These are phyloP conservation scores for Agapostemon virescens DNA, from an alignment of 2,888 invertebrate genomes.

Conservation along the genomic window DNA sequence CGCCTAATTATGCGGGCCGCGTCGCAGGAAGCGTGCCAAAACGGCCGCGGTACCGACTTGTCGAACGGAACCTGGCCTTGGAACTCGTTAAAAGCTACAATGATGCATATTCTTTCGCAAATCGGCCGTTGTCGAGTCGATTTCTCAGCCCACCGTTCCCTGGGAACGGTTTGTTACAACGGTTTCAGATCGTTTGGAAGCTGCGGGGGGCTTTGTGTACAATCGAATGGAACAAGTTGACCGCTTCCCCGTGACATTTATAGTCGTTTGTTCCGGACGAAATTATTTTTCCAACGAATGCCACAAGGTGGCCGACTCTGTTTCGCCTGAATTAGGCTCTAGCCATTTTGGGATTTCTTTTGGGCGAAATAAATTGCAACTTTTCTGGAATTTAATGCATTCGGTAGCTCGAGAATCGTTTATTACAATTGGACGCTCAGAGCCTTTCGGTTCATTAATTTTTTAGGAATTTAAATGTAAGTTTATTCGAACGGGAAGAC, in stretches of 20 bases:
- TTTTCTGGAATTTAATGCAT: too few species aligned
- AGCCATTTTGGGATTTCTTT: too few species aligned
- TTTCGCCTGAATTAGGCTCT: too few species aligned
- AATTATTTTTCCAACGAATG: not conserved
- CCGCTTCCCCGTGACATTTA: not conserved
- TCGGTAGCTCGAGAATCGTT: too few species aligned
- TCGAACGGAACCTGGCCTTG: constrained; percentile 56
- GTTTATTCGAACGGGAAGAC: too few species aligned
- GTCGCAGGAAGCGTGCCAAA: constrained; percentile 65
- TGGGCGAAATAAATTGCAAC: too few species aligned
- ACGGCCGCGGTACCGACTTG: constrained; percentile 33
- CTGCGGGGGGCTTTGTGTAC: not conserved
- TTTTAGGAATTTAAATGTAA: too few species aligned
- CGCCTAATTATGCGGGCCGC: constrained; percentile 58
- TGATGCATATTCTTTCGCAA: constrained; percentile 21
- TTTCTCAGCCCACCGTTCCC: not conserved
- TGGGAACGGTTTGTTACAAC: not conserved
- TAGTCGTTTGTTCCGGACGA: not conserved
- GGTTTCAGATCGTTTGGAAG: not conserved
- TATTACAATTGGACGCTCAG: too few species aligned
- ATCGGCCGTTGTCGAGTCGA: not conserved
- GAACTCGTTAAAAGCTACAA: constrained; percentile 48
- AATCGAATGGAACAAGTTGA: not conserved
- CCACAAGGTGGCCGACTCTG: too few species aligned
- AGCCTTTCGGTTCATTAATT: too few species aligned